A percentile compares a stretch with the other conserved stretches of the same genome.
These are phyloP conservation scores for Myotis planiceps DNA, from an alignment of 2,797 vertebrate species.

Conservation along the genomic window DNA sequence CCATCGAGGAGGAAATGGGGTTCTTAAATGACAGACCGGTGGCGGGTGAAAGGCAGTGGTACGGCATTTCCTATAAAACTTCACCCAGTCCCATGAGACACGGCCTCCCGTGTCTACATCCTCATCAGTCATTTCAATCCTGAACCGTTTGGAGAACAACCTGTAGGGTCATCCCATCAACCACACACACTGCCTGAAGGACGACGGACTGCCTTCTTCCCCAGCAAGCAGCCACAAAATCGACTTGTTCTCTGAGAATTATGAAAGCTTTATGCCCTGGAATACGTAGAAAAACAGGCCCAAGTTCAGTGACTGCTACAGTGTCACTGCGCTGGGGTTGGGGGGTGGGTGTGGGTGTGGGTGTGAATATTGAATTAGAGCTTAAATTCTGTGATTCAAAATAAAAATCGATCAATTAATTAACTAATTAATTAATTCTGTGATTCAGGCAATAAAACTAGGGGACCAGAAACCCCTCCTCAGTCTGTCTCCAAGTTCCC, in stretches of 20 bases:
- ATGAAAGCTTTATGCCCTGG: background rate
- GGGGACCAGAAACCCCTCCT: background rate
- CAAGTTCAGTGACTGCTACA: background rate
- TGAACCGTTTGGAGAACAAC: background rate
- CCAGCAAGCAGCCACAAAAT: background rate
- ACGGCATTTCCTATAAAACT: background rate
- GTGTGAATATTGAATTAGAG: background rate
- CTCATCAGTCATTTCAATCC: background rate
- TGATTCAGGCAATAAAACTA: background rate
- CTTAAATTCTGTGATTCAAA: background rate
- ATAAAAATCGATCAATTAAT: too few relatives aligned
- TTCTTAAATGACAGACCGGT: background rate
- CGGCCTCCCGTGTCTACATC: background rate
- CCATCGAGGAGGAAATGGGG: background rate
- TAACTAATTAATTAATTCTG: background rate
- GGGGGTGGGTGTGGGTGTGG: fast-evolving
- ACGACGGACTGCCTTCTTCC: background rate
- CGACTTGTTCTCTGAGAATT: background rate
- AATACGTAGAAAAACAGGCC: background rate
- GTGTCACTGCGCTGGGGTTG: background rate
- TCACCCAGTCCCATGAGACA: fast-evolving
- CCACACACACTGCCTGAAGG: fast-evolving
- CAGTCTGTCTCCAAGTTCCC: fast-evolving
- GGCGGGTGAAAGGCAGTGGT: background rate
- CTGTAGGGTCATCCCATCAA: background rate